These are phyloP conservation scores for Penaeus chinensis DNA, from an alignment of 1,140 invertebrate species.

Conservation along the genomic window DNA sequence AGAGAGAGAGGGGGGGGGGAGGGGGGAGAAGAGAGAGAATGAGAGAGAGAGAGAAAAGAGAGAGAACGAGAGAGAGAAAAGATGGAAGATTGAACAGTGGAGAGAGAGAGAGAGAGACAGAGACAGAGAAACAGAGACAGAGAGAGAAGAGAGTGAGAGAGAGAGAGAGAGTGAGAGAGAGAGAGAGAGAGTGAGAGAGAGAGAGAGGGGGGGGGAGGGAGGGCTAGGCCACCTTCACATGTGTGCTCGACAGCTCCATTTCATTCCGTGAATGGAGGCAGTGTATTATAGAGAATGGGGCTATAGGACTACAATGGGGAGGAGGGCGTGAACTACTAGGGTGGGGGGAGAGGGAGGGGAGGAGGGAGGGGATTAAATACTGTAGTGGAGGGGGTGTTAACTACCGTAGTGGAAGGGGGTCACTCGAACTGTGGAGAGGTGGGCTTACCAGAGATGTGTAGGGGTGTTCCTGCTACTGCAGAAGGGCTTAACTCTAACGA, in stretches of 20 bases:
- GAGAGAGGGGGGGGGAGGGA: background rate
- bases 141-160: background rate
- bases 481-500: no score
- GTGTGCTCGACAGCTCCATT: background rate
- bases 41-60: background rate
- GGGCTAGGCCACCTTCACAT: constrained; percentile 1
- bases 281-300: no score
- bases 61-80: background rate
- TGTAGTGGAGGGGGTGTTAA: constrained; percentile 6
- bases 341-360: background rate
- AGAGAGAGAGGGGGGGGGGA: background rate
- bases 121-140: background rate
- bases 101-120: constrained; percentile 6
- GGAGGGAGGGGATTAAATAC: background rate
- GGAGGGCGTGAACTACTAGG: background rate
- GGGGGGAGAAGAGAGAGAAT: constrained; percentile 27
- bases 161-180: constrained; percentile 5
- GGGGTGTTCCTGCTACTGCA: no score
- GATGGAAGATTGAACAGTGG: background rate
- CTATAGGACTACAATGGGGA: no score
- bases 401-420: no score
- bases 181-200: constrained; percentile 34
- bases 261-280: no score
- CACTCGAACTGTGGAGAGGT: no score
- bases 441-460: no score